Evolutionary conservation across 1,140 invertebrate genomes (phyloP).

Genomic region (Drosophila triauraria): DNA sequence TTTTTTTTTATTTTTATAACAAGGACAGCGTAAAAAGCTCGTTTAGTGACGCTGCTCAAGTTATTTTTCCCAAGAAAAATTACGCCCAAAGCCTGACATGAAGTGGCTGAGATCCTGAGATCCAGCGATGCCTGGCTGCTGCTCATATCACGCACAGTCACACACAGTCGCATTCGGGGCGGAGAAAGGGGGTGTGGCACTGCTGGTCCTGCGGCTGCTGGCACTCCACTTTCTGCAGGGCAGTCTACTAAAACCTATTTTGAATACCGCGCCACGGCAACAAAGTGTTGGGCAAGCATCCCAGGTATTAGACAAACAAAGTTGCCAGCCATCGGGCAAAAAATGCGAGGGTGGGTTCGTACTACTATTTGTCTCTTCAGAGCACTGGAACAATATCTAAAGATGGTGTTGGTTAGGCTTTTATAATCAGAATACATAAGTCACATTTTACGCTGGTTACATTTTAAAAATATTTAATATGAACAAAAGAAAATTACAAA

Average conservation of each 20-base stretch:
- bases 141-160: slow-evolving; percentile 68
- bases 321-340: slow-evolving; percentile 57
- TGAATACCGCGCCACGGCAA: slow-evolving; percentile 54
- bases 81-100: slow-evolving; percentile 73
- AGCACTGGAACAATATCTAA: neutral
- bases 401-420: neutral
- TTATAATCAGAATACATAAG: too few relatives aligned
- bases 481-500: too few relatives aligned
- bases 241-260: slow-evolving; percentile 76
- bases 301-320: slow-evolving; percentile 69
- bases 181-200: slow-evolving; percentile 28
- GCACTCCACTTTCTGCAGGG: slow-evolving; percentile 33
- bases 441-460: too few relatives aligned
- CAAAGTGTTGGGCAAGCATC: slow-evolving; percentile 58
- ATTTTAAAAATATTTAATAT: too few relatives aligned
- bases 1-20: slow-evolving; percentile 19
- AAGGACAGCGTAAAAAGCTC: slow-evolving; percentile 66
- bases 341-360: neutral
- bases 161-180: slow-evolving; percentile 13
- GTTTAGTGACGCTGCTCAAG: slow-evolving; percentile 61
- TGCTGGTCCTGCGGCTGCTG: neutral
- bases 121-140: slow-evolving; percentile 21
- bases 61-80: slow-evolving; percentile 62
- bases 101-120: slow-evolving; percentile 55
- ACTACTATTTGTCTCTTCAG: slow-evolving; percentile 46